Base-by-base conservation (phyloP, 2,797 vertebrate genomes). In the Thamnophis elegans region DNA sequence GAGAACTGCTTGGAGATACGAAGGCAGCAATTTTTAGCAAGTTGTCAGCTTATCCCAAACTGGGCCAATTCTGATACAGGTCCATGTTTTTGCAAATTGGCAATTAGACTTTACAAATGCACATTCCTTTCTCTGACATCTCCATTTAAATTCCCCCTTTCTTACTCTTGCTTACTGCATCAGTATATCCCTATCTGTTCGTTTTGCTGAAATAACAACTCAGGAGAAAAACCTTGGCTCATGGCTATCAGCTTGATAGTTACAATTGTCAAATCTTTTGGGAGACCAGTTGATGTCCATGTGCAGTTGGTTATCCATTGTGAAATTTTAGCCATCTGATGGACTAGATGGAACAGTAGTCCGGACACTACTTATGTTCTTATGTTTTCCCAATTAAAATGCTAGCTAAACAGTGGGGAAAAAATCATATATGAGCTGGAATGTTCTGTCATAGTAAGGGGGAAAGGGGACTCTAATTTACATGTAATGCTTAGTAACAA, bases 1-100 rank as follows among this genome's bases (percentile, higher is more conserved):
- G 53, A 16, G 2, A 13, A 20, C 73, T 51, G 12, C 18, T 56
- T 8, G 9, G 47, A 78, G 62, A 32, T 47, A 73, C 0, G 28
- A 88, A 16, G 62, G 14, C 51, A 20, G n/a, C 22, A 68, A 56
- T 92, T 94, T 87, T 94, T 60, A 90, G 56, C 22, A 22, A 93
- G 56, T 55, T 0, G 16, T 25, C 36, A 59, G 36, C 53, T 55
- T 90, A 9, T 60, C 7, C 7, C 22, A 82, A 82, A 25, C 53
- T 55, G 89, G 36, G 3, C 65, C 51, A 42, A 22, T 7, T 88
- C 36, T 58, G 32, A 54, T 25, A 28, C 62, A 90, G 65, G 14
- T 26, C 26, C n/a, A 5, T 25, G 22, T 28, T 22, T 32, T 56
- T 56, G 51, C n/a, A 56, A 56, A 78, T 16, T n/a, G 47, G 25